phyloP scores from a whole-genome alignment of 2,888 invertebrate species.

The Monopis laevigella region DNA sequence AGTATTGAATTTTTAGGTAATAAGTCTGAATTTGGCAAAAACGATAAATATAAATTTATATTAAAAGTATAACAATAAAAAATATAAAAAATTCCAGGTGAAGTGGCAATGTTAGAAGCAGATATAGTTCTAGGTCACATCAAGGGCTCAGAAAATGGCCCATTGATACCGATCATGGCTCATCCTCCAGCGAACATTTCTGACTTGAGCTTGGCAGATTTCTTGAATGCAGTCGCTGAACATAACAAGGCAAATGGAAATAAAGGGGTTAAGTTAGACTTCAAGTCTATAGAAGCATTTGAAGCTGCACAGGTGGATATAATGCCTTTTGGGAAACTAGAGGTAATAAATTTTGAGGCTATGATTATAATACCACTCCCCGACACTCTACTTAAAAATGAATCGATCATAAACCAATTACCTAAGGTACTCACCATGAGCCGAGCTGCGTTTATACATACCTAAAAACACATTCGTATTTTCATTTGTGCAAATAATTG shows the following conservation, averaged over 20 bases:
- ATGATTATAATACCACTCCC: no score
- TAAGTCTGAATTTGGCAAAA: no score
- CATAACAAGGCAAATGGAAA: constrained; percentile 46
- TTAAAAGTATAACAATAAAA: no score
- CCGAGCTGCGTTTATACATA: no score
- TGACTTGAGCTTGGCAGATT: constrained; percentile 78
- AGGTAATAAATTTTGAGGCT: no score
- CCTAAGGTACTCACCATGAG: no score
- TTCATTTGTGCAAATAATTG: no score
- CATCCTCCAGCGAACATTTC: constrained; percentile 80
- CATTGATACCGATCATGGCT: constrained; percentile 81
- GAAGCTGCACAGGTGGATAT: constrained; percentile 62
- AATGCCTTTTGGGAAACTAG: constrained; percentile 40
- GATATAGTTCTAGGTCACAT: constrained; percentile 79
- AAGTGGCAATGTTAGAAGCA: constrained; percentile 84
- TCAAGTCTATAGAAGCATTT: constrained; percentile 82
- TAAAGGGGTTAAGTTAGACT: constrained; percentile 90
- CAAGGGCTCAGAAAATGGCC: constrained; percentile 48
- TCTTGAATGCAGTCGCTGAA: constrained; percentile 69
- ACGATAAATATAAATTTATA: no score
- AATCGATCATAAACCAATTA: no score
- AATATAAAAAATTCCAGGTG: constrained; percentile 60
- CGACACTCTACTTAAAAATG: no score
- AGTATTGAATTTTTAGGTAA: no score
- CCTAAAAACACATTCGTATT: no score